phyloP scores from a whole-genome alignment of 2,888 invertebrate species.

The Glomeris marginata region DNA sequence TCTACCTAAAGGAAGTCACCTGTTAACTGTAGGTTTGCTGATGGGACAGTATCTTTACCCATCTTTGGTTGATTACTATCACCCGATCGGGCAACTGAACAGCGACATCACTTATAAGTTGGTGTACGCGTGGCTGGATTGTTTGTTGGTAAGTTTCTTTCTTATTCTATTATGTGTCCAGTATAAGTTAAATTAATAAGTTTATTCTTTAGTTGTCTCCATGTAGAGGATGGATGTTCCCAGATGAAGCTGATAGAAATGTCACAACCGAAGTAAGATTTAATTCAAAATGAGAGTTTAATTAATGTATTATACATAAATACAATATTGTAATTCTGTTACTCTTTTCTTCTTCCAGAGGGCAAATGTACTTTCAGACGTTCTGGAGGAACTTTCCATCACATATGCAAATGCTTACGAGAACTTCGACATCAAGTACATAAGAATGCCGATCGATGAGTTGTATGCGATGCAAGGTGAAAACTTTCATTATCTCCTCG shows the following conservation, averaged over 20 bases:
- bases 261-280: neutral
- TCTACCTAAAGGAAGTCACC: slow-evolving; percentile 33
- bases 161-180: neutral
- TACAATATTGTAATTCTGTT: too few relatives aligned
- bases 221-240: slow-evolving; percentile 7
- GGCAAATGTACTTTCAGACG: slow-evolving; percentile 1
- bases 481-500: slow-evolving; percentile 4
- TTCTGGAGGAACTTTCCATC: slow-evolving; percentile 1
- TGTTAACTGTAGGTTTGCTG: slow-evolving; percentile 33
- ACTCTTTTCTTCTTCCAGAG: neutral
- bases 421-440: slow-evolving; percentile 9
- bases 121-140: slow-evolving; percentile 35
- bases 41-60: slow-evolving; percentile 34
- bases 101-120: slow-evolving; percentile 33
- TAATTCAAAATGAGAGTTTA: too few relatives aligned
- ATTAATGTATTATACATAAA: too few relatives aligned
- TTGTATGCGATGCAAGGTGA: slow-evolving; percentile 1
- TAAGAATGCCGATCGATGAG: neutral
- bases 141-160: slow-evolving; percentile 26
- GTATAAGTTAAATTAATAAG: neutral
- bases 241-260: slow-evolving; percentile 1
- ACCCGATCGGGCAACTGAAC: slow-evolving; percentile 32
- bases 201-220: neutral
- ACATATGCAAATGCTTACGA: neutral
- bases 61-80: slow-evolving; percentile 29